A percentile compares a stretch with the other conserved stretches of the same genome.
phyloP scores from a whole-genome alignment of 2,113 vertebrate genomes.

The Ageneiosus marmoratus region DNA sequence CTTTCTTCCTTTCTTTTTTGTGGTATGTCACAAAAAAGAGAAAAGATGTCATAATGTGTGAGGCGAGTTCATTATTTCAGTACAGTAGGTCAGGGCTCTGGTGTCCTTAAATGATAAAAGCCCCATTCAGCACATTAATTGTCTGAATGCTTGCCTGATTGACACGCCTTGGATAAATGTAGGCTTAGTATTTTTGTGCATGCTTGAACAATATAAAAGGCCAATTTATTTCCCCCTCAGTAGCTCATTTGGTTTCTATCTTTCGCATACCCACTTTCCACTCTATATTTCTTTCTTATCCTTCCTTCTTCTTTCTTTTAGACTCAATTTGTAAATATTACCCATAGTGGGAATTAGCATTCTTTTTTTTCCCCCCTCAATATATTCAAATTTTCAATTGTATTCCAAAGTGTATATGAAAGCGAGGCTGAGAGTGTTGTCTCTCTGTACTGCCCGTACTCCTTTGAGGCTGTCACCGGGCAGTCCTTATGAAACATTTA shows the following conservation, averaged over 20 bases:
- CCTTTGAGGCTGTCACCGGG: constrained; percentile 74
- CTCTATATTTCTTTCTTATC: constrained; percentile 49
- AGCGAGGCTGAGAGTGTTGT: constrained; percentile 54
- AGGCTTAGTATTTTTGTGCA: constrained; percentile 80
- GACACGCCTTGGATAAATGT: constrained; percentile 77
- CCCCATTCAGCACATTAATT: constrained; percentile 77
- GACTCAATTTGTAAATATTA: constrained; percentile 80
- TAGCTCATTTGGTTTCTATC: constrained; percentile 71
- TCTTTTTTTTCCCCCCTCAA: constrained; percentile 48
- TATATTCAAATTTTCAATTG: constrained; percentile 74
- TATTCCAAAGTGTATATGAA: constrained; percentile 72
- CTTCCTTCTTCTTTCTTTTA: constrained; percentile 56
- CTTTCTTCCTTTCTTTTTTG: not conserved
- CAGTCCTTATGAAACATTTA: constrained; percentile 79
- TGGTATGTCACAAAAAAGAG: constrained; percentile 57
- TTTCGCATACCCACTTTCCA: constrained; percentile 51
- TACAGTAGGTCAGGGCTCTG: constrained; percentile 79
- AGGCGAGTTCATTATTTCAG: constrained; percentile 78
- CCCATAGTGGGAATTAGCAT: constrained; percentile 72
- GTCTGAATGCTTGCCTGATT: constrained; percentile 76
- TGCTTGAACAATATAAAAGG: constrained; percentile 77
- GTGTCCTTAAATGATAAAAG: constrained; percentile 78
- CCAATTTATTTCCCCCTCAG: constrained; percentile 73
- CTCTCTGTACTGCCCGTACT: constrained; percentile 63
- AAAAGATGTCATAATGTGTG: constrained; percentile 76